Conservation (phyloP, 2,113 vertebrate genomes). For the Nannobrachium achirus region DNA sequence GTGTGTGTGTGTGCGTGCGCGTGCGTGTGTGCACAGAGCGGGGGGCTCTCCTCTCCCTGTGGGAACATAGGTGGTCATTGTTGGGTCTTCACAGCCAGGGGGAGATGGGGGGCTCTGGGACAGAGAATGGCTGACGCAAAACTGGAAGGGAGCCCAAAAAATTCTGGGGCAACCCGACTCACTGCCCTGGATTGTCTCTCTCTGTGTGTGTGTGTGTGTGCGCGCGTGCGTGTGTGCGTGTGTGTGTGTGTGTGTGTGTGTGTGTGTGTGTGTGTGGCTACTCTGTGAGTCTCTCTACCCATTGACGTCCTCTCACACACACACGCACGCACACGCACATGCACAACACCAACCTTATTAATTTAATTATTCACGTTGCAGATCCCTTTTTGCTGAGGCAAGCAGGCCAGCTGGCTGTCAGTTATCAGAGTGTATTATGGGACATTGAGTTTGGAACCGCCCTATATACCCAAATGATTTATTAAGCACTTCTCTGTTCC, state of each 20-base stretch:
- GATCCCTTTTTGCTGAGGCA: constrained; percentile 30
- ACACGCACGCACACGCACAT: background rate
- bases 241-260: constrained; percentile 1
- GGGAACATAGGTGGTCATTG: constrained; percentile 83
- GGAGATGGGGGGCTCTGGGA: constrained; percentile 17
- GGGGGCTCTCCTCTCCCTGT: constrained; percentile 68
- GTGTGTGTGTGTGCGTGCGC: constrained; percentile 14
- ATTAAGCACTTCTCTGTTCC: background rate
- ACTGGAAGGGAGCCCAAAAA: constrained; percentile 73
- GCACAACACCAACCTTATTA: constrained; percentile 21
- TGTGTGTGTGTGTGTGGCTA: background rate
- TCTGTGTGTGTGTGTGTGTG: constrained; percentile 27
- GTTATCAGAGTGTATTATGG: constrained; percentile 26
- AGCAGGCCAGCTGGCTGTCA: background rate
- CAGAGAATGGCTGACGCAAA: constrained; percentile 54
- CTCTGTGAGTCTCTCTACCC: too few species aligned
- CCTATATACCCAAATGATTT: background rate
- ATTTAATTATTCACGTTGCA: constrained; percentile 61
- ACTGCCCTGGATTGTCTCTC: constrained; percentile 4
- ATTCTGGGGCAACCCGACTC: constrained; percentile 66
- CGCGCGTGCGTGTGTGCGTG: constrained; percentile 1
- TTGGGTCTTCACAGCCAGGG: constrained; percentile 58
- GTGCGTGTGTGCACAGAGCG: constrained; percentile 29
- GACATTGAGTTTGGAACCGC: constrained; percentile 27
- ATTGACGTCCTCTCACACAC: constrained; percentile 12